phyloP scores from a whole-genome alignment of 2,888 invertebrate genomes.

The Leptogaster cylindrica region DNA sequence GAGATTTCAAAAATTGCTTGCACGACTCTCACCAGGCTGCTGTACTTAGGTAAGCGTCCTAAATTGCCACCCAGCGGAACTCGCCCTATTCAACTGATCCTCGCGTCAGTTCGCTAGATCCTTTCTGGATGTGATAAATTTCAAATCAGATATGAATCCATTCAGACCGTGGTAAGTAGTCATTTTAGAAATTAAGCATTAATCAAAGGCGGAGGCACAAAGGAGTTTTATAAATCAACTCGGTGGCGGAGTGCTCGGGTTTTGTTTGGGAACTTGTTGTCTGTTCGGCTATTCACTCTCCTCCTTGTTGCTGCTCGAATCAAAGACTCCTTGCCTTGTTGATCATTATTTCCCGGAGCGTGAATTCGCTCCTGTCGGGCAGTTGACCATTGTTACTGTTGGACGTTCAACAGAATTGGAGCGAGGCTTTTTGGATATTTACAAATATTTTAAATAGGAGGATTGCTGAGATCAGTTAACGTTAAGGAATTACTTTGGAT shows the following conservation, averaged over 20 bases:
- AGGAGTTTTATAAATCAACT: conserved; percentile 39
- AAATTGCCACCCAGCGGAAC: too few relatives aligned
- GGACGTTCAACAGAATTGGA: conserved; percentile 28
- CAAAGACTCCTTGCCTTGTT: conserved; percentile 35
- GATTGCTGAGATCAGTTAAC: too few relatives aligned
- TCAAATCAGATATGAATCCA: conserved; percentile 25
- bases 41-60: too few relatives aligned
- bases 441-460: conserved; percentile 30
- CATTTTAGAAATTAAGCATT: conserved; percentile 36
- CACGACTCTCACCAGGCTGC: too few relatives aligned
- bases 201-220: conserved; percentile 35
- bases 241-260: conserved; percentile 37
- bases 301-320: conserved; percentile 31
- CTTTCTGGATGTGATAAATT: conserved; percentile 31
- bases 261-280: conserved; percentile 37
- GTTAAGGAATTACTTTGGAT: too few relatives aligned
- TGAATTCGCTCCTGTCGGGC: conserved; percentile 29
- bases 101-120: neutral
- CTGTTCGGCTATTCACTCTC: conserved; percentile 13
- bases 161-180: conserved; percentile 11
- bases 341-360: conserved; percentile 34
- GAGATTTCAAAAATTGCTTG: too few relatives aligned
- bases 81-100: too few relatives aligned
- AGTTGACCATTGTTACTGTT: conserved; percentile 26
- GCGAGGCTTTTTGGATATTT: conserved; percentile 20